Evolutionary conservation across 2,797 vertebrate species (phyloP), one percentile per base, ranked within the genome.

Genomic region (Macrochelys suwanniensis): DNA sequence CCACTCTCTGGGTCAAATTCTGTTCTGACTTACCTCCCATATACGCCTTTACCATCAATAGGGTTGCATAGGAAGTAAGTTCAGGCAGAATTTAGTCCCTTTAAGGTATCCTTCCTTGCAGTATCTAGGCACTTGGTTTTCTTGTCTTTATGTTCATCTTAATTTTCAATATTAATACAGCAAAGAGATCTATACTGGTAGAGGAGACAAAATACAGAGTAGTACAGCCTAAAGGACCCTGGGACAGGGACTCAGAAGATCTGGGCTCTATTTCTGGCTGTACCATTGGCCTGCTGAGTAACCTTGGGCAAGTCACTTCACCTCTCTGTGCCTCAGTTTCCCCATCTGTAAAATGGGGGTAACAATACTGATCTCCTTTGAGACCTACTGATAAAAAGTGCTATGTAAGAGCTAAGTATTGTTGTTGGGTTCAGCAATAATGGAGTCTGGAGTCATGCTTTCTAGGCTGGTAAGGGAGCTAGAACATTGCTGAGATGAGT

Each of bases 1-100:
- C 57, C 11, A 51, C 26, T n/a, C 45, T 65, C 61, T 2, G 81
- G 59, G 51, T 16, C n/a, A 19, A 78, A 33, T 28, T n/a, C 21
- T 59, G 80, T 87, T 47, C 89, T 7, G 6, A 50, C 31, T 71
- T 83, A 53, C 37, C 51, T 85, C 81, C 71, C 53, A 82, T 23
- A 49, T 0, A 3, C 7, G 56, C 74, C 2, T 1, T 25, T 37
- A 2, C 13, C 42, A 54, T 4, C n/a, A 59, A 47, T 54, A 82
- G 84, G n/a, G 13, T 65, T 65, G 7, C 61, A 65, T 4, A 65
- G 61, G 16, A 33, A n/a, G 61, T 65, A n/a, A 65, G 61, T 65
- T 65, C 7, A 65, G 7, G 61, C 33, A n/a, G 31, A 65, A n/a
- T 65, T 65, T 65, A n/a, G 15, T 17, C 33, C 15, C 15, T 65